Base-by-base conservation (phyloP, 2,113 vertebrate species). In the Colistium nudipinnis region DNA sequence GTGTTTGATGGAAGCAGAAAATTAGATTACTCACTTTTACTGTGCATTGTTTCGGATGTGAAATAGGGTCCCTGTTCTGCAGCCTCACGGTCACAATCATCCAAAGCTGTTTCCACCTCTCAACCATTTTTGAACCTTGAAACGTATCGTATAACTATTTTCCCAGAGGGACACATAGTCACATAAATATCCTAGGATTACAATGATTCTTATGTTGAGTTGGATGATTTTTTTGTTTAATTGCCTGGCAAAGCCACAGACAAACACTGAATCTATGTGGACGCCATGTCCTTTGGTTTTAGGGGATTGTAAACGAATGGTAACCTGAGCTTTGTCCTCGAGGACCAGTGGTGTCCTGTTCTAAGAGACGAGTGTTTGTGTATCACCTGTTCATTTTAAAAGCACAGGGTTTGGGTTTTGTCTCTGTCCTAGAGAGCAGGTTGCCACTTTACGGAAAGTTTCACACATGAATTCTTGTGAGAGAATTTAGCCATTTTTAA, bases 1-100 rank as follows among this genome's bases (percentile, higher is more conserved):
- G 31, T 35, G 67, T 77, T 75, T 88, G 84, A 83, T 68, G 48
- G 78, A 87, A 76, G 86, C 80, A 88, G 85, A 91, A 89, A 85
- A 88, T 84, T 35, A 76, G 85, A 89, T 89, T 80, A 85, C 61
- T 79, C 47, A 51, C 79, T 75, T 85, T 85, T 60, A 59, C 73
- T 82, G 72, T 56, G 36, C 70, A 41, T 53, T 64, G 69, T 86
- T 85, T 79, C 54, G 67, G 35, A 31, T 77, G 80, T 69, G 68
- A 82, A 69, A 67, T 76, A 70, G 12, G 14, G 27, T 51, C 41
- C 49, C 35, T 77, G 70, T 47, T 47, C 67, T 61, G 72, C 59
- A 68, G 63, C 71, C 47, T 70, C 62, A 54, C 30, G n/a, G n/a
- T n/a, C n/a, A n/a, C n/a, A n/a, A 31, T 45, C 41, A 30, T 75